Evolutionary conservation across 2,888 invertebrate species (phyloP), one percentile per base, ranked within the genome.

Genomic region (Steinernema hermaphroditum): DNA sequence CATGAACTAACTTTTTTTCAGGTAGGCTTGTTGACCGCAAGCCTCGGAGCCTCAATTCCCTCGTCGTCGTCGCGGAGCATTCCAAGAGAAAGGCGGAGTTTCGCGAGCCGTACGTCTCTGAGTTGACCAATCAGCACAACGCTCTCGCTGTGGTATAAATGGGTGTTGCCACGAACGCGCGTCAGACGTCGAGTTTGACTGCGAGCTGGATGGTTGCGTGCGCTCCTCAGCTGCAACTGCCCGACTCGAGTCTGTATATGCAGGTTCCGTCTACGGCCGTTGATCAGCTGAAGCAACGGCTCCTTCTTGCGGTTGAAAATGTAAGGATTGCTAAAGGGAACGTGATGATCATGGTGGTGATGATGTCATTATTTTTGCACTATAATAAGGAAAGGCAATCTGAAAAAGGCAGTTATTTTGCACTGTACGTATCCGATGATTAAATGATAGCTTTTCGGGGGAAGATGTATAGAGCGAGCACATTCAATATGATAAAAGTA

Each of bases 271-370:
- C 62, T 62, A 32, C 62, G 27, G 29, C 34, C 34, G 80, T 82
- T 57, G 85, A 85, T 43, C 83, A 82, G 73, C 79, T 85, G 77
- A 85, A 83, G 78, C 73, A 78, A 70, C 80, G 79, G 71, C 81
- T 85, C 34, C 74, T 76, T 68, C 54, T 69, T 71, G 83, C 83
- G 62, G 76, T 81, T 72, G 81, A 84, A 76, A 83, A 85, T 79
- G 85, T 85, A 85, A 84, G 84, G 69, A 73, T 72, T 71, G n/a
- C 37, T 32, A 46, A 70, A 27, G 62, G 62, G 34, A 29, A 29
- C 62, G 62, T 62, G 62, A 62, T 29, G 24, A 62, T 29, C 12
- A 62, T 62, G 32, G 62, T 62, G 62, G 32, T 29, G 24, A 62
- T 29, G 24, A 62, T 62, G 32, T 29, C 62, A 34, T 62, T 62